Base-by-base conservation (phyloP, 1,140 invertebrate genomes). In the Condylostylus longicornis region DNA sequence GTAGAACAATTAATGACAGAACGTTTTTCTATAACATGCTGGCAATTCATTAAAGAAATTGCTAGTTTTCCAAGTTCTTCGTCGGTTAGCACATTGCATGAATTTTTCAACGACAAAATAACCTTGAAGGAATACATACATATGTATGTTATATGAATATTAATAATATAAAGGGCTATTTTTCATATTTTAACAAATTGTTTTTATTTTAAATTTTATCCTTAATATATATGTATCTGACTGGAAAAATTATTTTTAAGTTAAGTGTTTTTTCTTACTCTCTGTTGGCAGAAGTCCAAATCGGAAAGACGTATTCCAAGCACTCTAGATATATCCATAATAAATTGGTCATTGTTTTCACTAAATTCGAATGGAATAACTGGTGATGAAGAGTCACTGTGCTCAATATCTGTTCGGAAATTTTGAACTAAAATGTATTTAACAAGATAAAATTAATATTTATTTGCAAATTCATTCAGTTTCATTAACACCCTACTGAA, bases 41-140 rank as follows among this genome's bases (percentile, higher is more conserved):
- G 76, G 54, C 77, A 81, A 49, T 81, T 80, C 13, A 80, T 55
- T 14, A 80, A 58, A 53, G 72, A 70, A 20, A 81, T 75, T 33
- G 74, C 69, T 10, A 81, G 47, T 56, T 77, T 79, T 1, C 72
- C 71, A 17, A 81, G 47, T 33, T 77, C 65, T 44, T 79, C 76
- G 45, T 79, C 75, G 13, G 67, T 67, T 49, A 81, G 62, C 13
- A 61, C 53, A 23, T 59, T 53, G 46, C 75, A 77, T 2, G 70
- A 66, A 3, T 61, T 62, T 51, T 64, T 64, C 35, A 77, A 61
- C 48, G 68, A 68, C 44, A 75, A 58, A 3, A 78, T 57, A 12
- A 75, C 62, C 68, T 75, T 42, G 47, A 53, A 55, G 49, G 42
- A 40, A 48, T n/a, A n/a, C n/a, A n/a, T n/a, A n/a, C n/a, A n/a